These are phyloP conservation scores for Atrichornis clamosus DNA, from an alignment of 2,113 vertebrate genomes.

Conservation along the genomic window DNA sequence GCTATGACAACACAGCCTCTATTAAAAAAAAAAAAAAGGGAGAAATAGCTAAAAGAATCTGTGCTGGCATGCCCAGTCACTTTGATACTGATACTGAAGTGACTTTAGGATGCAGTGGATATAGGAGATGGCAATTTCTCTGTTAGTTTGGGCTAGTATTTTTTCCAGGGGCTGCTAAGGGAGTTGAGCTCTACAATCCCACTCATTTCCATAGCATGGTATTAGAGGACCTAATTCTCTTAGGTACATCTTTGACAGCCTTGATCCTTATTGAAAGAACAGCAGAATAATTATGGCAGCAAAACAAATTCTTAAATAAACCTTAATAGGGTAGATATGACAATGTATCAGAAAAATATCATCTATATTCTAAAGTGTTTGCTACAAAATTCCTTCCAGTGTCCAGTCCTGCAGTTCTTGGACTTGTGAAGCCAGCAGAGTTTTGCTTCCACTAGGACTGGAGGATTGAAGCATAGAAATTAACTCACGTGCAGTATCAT, in stretches of 20 bases:
- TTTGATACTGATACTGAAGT: background rate
- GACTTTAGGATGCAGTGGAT: background rate
- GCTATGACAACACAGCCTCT: background rate
- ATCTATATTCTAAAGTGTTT: background rate
- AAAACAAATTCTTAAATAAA: background rate
- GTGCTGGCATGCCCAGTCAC: background rate
- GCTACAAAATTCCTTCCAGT: background rate
- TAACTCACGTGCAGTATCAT: slow-evolving; percentile 7
- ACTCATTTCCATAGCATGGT: background rate
- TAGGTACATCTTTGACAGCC: background rate
- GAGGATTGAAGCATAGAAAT: slow-evolving; percentile 10
- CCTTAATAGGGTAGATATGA: background rate
- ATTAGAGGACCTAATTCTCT: background rate
- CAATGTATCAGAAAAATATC: background rate
- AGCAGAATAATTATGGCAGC: background rate
- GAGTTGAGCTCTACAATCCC: background rate
- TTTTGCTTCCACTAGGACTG: slow-evolving; percentile 18
- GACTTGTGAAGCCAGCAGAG: background rate
- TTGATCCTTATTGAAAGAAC: background rate
- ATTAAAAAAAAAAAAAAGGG: background rate
- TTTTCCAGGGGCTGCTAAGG: background rate
- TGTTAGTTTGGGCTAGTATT: background rate
- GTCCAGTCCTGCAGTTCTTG: slow-evolving; percentile 3
- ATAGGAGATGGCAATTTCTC: background rate
- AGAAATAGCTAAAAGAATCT: slow-evolving; percentile 4